phyloP scores from a whole-genome alignment of 2,888 invertebrate genomes.

The Apamea sordens region DNA sequence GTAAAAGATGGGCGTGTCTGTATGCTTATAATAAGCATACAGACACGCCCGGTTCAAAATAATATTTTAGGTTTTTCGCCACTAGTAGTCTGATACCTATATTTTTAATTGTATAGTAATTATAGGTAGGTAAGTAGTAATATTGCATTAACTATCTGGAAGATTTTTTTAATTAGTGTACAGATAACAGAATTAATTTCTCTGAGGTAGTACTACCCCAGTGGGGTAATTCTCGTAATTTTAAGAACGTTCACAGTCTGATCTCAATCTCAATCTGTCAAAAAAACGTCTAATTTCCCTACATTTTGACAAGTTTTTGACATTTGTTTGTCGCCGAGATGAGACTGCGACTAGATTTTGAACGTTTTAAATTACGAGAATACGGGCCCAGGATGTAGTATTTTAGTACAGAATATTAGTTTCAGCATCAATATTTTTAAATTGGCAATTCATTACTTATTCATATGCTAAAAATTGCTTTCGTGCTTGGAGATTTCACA shows the following conservation, averaged over 20 bases:
- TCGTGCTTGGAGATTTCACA: neutral
- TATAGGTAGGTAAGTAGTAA: neutral
- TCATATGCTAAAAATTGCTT: too few relatives aligned
- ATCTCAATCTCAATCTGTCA: too few relatives aligned
- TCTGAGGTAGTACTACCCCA: neutral
- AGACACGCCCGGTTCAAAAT: neutral
- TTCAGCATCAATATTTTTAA: neutral
- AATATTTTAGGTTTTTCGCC: neutral
- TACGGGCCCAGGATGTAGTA: too few relatives aligned
- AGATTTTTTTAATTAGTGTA: neutral
- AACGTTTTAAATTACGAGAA: too few relatives aligned
- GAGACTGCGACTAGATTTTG: too few relatives aligned
- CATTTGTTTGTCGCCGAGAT: too few relatives aligned
- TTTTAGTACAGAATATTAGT: neutral
- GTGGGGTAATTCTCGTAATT: too few relatives aligned
- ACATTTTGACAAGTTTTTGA: too few relatives aligned
- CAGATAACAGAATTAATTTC: neutral
- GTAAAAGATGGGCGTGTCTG: too few relatives aligned
- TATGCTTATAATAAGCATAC: too few relatives aligned
- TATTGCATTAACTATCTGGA: neutral
- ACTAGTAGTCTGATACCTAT: neutral
- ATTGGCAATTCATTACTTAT: neutral
- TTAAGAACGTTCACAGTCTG: too few relatives aligned
- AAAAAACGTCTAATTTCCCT: too few relatives aligned
- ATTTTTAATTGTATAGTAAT: neutral